Base-by-base conservation (phyloP, 2,888 invertebrate genomes). In the Himalopsyche anomala region DNA sequence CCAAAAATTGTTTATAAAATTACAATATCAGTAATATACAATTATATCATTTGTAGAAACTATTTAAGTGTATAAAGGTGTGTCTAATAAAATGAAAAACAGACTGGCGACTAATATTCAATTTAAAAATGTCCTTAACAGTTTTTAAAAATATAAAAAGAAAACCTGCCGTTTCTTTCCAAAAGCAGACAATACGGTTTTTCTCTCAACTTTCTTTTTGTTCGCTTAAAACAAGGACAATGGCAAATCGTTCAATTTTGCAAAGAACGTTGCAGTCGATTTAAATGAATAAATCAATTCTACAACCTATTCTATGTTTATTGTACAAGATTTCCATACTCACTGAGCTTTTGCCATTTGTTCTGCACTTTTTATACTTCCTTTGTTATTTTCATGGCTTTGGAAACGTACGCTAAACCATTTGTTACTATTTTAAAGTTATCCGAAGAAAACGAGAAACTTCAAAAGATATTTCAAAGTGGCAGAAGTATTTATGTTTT, bases 231-330 rank as follows among this genome's bases (percentile, higher is more conserved):
- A 81, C 36, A 69, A 80, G 82, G 85, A 87, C 88, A 88, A 84
- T 88, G 88, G 87, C 83, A 88, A 86, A 87, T 87, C 85, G 88
- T 88, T 84, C 88, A 88, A 88, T 88, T 87, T 87, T 81, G 85
- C 87, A 88, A 88, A 84, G 87, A 85, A 85, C 87, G 51, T 51
- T 84, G 85, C 85, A 85, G 82, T 62, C 86, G 84, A 88, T 88
- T 85, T 81, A 84, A 85, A 87, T 85, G 87, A 87, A 88, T 88
- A 88, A 88, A 88, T 87, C 88, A 88, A 87, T 87, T 85, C 54
- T 38, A 80, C 84, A 86, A 69, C 85, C 81, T 86, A 85, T 79
- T 81, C 83, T 80, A 84, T 81, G 86, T 86, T 87, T 83, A 86
- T 86, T 87, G 87, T 86, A 55, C 45, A 28, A 80, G 82, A 87